phyloP scores from a whole-genome alignment of 2,113 vertebrate genomes.

The Sus scrofa region DNA sequence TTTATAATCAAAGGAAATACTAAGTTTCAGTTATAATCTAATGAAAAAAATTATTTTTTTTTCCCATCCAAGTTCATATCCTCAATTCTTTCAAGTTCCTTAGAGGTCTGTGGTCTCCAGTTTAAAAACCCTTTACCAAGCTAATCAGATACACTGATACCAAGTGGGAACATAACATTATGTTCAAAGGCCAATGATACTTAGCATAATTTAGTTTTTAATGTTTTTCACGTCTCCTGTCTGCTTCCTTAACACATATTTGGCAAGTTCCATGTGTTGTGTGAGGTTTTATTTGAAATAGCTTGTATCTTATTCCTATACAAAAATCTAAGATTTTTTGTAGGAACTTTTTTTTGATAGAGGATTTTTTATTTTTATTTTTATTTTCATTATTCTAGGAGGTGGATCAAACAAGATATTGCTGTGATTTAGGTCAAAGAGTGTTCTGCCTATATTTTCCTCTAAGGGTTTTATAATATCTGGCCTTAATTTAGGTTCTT shows the following conservation, averaged over 20 bases:
- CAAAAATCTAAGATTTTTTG: neutral
- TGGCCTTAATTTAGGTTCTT: too few relatives aligned
- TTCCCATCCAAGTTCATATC: neutral
- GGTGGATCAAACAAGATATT: too few relatives aligned
- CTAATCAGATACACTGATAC: neutral
- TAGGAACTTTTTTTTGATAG: too few relatives aligned
- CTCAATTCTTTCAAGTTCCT: neutral
- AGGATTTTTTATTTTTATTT: too few relatives aligned
- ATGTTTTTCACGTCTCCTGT: neutral
- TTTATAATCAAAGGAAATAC: conserved; percentile 24
- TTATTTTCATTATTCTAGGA: too few relatives aligned
- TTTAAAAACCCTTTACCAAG: neutral
- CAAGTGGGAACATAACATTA: neutral
- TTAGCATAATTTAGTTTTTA: conserved; percentile 25
- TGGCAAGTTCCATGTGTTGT: neutral
- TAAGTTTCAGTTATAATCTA: conserved; percentile 42
- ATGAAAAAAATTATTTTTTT: neutral
- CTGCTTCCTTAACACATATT: neutral
- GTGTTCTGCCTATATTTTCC: too few relatives aligned
- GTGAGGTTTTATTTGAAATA: neutral
- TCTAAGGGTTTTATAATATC: too few relatives aligned
- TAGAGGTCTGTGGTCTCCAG: neutral
- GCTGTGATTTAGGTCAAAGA: too few relatives aligned
- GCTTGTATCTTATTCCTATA: neutral
- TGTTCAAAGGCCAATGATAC: neutral